Evolutionary conservation across 2,113 vertebrate genomes (phyloP).

Genomic region (Hyla sarda): DNA sequence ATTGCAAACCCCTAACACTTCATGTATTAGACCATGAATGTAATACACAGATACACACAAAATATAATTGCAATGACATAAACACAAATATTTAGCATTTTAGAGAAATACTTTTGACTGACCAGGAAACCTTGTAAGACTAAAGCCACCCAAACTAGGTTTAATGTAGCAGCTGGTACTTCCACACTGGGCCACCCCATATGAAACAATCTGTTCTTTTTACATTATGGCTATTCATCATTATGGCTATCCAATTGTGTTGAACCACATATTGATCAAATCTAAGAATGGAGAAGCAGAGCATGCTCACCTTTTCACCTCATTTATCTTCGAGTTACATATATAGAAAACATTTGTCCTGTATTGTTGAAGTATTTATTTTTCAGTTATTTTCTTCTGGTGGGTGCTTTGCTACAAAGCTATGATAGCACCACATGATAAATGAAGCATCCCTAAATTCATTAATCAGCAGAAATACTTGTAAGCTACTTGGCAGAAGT

Average conservation of each 20-base stretch:
- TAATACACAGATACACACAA: too few species aligned
- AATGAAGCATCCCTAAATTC: conserved; percentile 24
- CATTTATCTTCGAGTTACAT: not conserved
- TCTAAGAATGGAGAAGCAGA: conserved; percentile 17
- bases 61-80: too few species aligned
- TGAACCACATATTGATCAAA: not conserved
- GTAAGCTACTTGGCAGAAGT: conserved; percentile 6
- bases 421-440: conserved; percentile 23
- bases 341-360: conserved; percentile 23
- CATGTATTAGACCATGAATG: too few species aligned
- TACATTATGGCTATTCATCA: not conserved
- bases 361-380: conserved; percentile 45
- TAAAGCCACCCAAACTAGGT: too few species aligned
- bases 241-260: too few species aligned
- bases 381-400: conserved; percentile 42
- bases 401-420: conserved; percentile 31
- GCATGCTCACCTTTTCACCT: conserved; percentile 28
- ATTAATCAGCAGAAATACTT: conserved; percentile 42
- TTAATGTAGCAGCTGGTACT: too few species aligned
- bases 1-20: too few species aligned
- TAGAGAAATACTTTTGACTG: too few species aligned
- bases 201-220: not conserved
- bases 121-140: too few species aligned
- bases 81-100: too few species aligned
- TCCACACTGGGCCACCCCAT: not conserved